Evolutionary conservation across 2,888 invertebrate species (phyloP).

Genomic region (Dynastes hyllus): DNA sequence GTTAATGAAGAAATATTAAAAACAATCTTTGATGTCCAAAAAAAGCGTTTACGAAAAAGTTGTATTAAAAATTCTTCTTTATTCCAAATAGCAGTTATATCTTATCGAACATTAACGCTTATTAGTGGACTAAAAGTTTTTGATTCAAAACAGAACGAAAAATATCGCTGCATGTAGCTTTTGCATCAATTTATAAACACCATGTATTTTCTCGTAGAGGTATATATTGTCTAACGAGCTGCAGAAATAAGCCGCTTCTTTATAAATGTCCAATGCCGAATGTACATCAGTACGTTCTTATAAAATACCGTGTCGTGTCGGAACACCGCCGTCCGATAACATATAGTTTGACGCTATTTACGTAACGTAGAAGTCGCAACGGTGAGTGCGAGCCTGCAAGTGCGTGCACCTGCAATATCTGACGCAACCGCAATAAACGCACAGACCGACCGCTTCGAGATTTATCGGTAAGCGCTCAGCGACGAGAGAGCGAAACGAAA

Average conservation of each 20-base stretch:
- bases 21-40: too few relatives aligned
- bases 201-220: too few relatives aligned
- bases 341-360: slow-evolving; percentile 42
- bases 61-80: too few relatives aligned
- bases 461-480: slow-evolving; percentile 35
- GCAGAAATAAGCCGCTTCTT: slow-evolving; percentile 33
- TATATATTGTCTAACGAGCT: slow-evolving; percentile 25
- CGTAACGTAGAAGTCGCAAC: slow-evolving; percentile 48
- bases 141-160: too few relatives aligned
- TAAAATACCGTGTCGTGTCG: slow-evolving; percentile 21
- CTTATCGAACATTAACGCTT: too few relatives aligned
- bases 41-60: too few relatives aligned
- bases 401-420: slow-evolving; percentile 46
- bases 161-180: too few relatives aligned
- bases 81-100: too few relatives aligned
- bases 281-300: slow-evolving; percentile 19
- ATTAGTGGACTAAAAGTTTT: too few relatives aligned
- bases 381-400: slow-evolving; percentile 39
- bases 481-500: slow-evolving; percentile 34
- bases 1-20: too few relatives aligned
- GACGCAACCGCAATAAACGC: slow-evolving; percentile 45
- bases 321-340: slow-evolving; percentile 36
- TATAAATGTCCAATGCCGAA: slow-evolving; percentile 37
- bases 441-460: slow-evolving; percentile 36
- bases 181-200: too few relatives aligned